Evolutionary conservation across 2,888 invertebrate genomes (phyloP), one percentile per base, ranked within the genome.

Genomic region (Phrixothrix hirtus): DNA sequence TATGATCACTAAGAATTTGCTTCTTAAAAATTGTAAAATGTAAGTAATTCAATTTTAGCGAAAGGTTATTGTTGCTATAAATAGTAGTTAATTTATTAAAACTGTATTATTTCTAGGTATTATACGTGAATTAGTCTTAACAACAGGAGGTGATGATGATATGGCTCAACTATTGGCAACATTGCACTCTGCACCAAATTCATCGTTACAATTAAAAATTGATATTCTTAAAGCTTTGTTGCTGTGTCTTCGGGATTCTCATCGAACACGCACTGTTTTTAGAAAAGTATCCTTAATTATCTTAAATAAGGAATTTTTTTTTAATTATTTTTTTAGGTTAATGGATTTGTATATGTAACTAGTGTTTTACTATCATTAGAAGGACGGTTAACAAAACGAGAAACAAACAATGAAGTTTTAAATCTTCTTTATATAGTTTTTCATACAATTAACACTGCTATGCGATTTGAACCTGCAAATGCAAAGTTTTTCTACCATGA

Each of bases 401-500:
- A 71, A 47, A 57, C 62, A 2, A 66, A 73, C 62, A 66, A 76
- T 1, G 90, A 92, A 67, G 81, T 91, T 63, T 77, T 95, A 45
- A 82, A 87, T 38, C 76, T 96, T 46, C 78, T 96, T 49, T 88
- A 91, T 69, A 86, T 92, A 46, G 93, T 96, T 6, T 96, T 97
- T 76, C 92, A 93, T 70, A 95, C 95, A 0, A 85, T 99, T 61
- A 92, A 94, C 54, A 93, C 96, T 0, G 96, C 97, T 1, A 98
- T 99, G 98, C 82, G 99, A 63, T 99, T 96, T 73, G 99, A 99
- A 75, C 99, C 99, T 1, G 97, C 97, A 0, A 99, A 99, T 75
- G 98, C 98, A 0, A 95, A 95, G 74, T 95, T 95, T 79, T 99
- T 99, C 79, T 89, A 95, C 70, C 89, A 93, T 59, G 98, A 99